Percentiles rank a stretch among this genome's conserved stretches.
phyloP scores from a whole-genome alignment of 2,888 invertebrate species.

The Polyploca ridens region DNA sequence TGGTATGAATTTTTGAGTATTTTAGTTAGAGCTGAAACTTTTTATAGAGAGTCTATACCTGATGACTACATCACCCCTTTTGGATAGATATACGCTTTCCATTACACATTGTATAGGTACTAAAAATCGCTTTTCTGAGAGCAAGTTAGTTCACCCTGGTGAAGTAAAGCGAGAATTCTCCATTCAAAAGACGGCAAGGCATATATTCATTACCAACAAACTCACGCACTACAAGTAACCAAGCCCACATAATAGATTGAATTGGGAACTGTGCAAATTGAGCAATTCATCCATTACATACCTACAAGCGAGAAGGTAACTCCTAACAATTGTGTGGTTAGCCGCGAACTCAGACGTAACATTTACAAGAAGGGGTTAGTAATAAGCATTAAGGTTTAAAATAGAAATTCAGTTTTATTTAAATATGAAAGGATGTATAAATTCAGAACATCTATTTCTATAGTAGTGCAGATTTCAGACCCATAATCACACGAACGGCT shows the following conservation, averaged over 20 bases:
- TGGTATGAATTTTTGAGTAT: too few relatives aligned
- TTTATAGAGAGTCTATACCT: too few relatives aligned
- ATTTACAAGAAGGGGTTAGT: background rate
- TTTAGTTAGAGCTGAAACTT: too few relatives aligned
- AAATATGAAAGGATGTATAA: background rate
- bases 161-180: too few relatives aligned
- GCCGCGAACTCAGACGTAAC: background rate
- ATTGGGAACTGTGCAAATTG: slow-evolving; percentile 8
- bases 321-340: slow-evolving; percentile 2
- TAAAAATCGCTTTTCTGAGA: background rate
- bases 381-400: background rate
- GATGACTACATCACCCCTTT: too few relatives aligned
- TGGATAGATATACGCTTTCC: too few relatives aligned
- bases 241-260: slow-evolving; percentile 3
- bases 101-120: too few relatives aligned
- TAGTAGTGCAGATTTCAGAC: background rate
- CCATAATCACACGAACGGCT: background rate
- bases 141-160: background rate
- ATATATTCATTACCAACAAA: slow-evolving; percentile 3
- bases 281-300: slow-evolving; percentile 5
- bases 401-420: too few relatives aligned
- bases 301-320: background rate
- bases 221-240: background rate
- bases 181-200: background rate
- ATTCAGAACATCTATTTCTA: too few relatives aligned